Percentiles rank a stretch among this genome's conserved stretches.
These are phyloP conservation scores for Diabrotica virgifera DNA, from an alignment of 1,140 invertebrate species.

Conservation along the genomic window DNA sequence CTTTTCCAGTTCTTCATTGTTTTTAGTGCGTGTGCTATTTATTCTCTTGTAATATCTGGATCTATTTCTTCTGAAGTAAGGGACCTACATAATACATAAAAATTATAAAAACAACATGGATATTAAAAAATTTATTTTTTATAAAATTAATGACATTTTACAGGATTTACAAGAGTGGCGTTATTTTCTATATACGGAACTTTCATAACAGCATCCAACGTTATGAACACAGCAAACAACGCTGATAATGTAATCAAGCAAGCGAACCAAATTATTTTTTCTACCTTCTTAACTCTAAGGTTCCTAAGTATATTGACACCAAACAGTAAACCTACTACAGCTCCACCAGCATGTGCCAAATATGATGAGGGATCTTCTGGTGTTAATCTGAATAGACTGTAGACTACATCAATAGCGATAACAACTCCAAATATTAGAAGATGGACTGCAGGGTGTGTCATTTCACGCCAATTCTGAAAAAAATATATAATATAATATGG, in stretches of 20 bases:
- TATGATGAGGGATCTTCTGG: constrained; percentile 67
- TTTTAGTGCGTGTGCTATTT: too few species aligned
- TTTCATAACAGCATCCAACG: constrained; percentile 5
- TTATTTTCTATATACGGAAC: too few species aligned
- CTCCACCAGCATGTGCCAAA: constrained; percentile 81
- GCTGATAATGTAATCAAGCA: constrained; percentile 62
- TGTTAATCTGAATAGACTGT: constrained; percentile 54
- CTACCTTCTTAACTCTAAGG: constrained; percentile 80
- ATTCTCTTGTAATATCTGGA: too few species aligned
- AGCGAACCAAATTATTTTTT: constrained; percentile 75
- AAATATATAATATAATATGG: too few species aligned
- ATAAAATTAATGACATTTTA: too few species aligned
- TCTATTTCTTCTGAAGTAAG: too few species aligned
- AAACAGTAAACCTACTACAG: constrained; percentile 78
- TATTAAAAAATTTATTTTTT: too few species aligned
- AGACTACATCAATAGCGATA: constrained; percentile 66
- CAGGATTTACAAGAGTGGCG: too few species aligned
- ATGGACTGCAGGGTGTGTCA: constrained; percentile 83
- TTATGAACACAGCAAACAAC: constrained; percentile 16
- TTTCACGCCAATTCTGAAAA: constrained; percentile 85
- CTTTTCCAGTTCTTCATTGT: too few species aligned
- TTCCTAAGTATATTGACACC: constrained; percentile 89
- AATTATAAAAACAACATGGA: too few species aligned
- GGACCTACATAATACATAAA: too few species aligned
- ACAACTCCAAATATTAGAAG: constrained; percentile 74